A percentile compares a stretch with the other conserved stretches of the same genome.
Conservation (phyloP, 2,797 vertebrate genomes). For the Galaxias olidus region DNA sequence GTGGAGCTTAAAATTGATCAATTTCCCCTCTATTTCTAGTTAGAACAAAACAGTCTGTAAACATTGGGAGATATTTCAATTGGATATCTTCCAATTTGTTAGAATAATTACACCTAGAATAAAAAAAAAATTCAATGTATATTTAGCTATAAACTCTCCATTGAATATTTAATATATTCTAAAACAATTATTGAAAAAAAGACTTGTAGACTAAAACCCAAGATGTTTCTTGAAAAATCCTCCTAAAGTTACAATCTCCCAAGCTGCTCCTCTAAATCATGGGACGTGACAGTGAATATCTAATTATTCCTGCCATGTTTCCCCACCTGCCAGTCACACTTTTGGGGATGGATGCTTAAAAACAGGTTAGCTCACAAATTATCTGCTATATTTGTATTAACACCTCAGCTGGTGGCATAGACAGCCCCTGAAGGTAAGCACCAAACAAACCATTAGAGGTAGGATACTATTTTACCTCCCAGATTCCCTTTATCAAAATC, state of each 20-base stretch:
- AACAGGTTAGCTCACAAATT: conserved; percentile 80
- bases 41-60: conserved; percentile 48
- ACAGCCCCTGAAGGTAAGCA: conserved; percentile 70
- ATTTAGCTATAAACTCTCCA: conserved; percentile 27
- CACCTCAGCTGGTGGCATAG: conserved; percentile 82
- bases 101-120: conserved; percentile 12
- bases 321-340: conserved; percentile 81
- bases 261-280: conserved; percentile 50
- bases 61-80: conserved; percentile 61
- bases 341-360: conserved; percentile 77
- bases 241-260: conserved; percentile 35
- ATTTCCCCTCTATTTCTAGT: conserved; percentile 66
- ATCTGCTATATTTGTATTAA: conserved; percentile 86
- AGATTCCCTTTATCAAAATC: no score
- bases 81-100: conserved; percentile 47
- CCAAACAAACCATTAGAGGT: conserved; percentile 71
- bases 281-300: conserved; percentile 68
- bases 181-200: conserved; percentile 13
- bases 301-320: conserved; percentile 79
- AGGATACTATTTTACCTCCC: conserved; percentile 42
- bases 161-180: neutral
- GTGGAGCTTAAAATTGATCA: conserved; percentile 71
- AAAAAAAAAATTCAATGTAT: conserved; percentile 17
- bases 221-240: conserved; percentile 32
- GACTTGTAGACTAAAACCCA: conserved; percentile 30